These are phyloP conservation scores for Podarcis siculus DNA, from an alignment of 2,797 vertebrate species.

Conservation along the genomic window DNA sequence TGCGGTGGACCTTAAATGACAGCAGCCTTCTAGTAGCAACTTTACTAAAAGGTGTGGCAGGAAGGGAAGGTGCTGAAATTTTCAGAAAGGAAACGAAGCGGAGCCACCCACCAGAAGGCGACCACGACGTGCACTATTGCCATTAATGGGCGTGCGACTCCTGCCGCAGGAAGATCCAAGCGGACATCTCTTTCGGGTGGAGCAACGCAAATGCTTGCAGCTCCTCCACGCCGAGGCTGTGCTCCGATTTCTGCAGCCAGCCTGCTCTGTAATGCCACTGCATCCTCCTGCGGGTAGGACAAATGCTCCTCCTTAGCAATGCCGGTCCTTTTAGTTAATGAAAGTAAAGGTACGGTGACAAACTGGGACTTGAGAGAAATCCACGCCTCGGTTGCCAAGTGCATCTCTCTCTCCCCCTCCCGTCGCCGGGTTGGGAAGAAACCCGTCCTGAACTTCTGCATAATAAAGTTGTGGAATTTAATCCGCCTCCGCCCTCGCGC, in stretches of 20 bases:
- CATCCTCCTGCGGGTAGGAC: background rate
- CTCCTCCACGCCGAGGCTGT: background rate
- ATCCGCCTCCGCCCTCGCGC: background rate
- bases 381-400: background rate
- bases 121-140: background rate
- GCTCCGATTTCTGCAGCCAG: background rate
- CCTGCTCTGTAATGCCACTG: background rate
- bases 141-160: background rate
- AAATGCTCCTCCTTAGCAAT: background rate
- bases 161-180: too few relatives aligned
- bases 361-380: background rate
- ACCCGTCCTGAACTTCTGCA: background rate
- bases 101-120: background rate
- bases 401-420: too few relatives aligned
- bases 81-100: background rate
- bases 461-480: too few relatives aligned
- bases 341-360: background rate
- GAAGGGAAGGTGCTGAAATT: background rate
- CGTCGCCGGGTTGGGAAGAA: too few relatives aligned
- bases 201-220: background rate
- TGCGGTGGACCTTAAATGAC: too few relatives aligned
- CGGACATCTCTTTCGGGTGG: background rate
- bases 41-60: background rate
- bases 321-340: background rate
- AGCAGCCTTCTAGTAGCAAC: background rate